Evolutionary conservation across 2,888 invertebrate species (phyloP), one percentile per base, ranked within the genome.

Genomic region (Andricus quercusramuli): DNA sequence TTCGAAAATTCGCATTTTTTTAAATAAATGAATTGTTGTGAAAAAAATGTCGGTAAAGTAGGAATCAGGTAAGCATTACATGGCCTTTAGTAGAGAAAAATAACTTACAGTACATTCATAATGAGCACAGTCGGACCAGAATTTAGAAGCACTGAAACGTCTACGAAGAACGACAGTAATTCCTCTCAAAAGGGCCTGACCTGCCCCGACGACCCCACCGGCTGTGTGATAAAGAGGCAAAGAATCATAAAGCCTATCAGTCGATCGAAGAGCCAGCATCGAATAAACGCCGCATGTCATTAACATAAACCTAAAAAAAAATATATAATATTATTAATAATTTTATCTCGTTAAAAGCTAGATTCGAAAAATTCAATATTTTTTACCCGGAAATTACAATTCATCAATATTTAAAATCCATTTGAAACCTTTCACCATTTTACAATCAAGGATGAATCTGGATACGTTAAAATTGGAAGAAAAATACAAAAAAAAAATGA

Each of bases 221-320:
- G 93, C 93, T 2, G 93, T 92, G 82, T 94, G 93, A 86, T 93
- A 94, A 47, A 93, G 90, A n/a, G 93, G 93, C 78, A 93, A 83
- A 5, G 93, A 88, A 83, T 92, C 89, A 83, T 94, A 94, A 80
- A 93, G 87, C 44, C 93, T 89, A 85, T 93, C 93, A 66, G 90
- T 89, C n/a, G 90, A 84, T 22, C 85, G 87, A 41, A 93, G 83
- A 44, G 89, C 89, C 76, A 93, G 83, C 91, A 93, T 91, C 41
- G 86, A 85, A 79, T 91, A 85, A 2, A 91, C 89, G 37, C 93
- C 93, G 78, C 89, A 87, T 6, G 89, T 87, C 87, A 93, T 92
- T 83, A 93, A 87, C 90, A 93, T 92, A 81, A 88, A 93, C 82
- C 93, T 93, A 84, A 41, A 89, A 88, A 59, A 11, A 11, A 11